Evolutionary conservation across 2,797 vertebrate species (phyloP).

Genomic region (Phoxinus dragarum): DNA sequence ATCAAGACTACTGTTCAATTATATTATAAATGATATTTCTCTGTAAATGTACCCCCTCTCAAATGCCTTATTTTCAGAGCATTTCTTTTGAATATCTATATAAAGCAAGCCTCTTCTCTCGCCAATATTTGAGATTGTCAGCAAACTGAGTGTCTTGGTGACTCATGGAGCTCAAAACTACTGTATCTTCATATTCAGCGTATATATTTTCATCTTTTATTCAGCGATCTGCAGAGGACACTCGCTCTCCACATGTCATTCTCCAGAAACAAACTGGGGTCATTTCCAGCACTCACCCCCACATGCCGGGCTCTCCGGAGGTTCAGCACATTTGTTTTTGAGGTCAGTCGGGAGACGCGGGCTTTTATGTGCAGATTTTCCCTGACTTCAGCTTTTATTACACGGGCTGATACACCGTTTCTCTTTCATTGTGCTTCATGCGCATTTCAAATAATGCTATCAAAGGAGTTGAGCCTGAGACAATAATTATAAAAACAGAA

Average conservation of each 20-base stretch:
- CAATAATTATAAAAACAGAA: background rate
- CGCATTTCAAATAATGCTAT: background rate
- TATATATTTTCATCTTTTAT: slow-evolving; percentile 41
- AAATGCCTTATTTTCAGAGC: background rate
- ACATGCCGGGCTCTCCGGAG: slow-evolving; percentile 28
- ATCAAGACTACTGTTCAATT: background rate
- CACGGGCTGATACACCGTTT: background rate
- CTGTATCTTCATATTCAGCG: slow-evolving; percentile 19
- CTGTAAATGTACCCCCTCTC: background rate
- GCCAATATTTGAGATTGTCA: background rate
- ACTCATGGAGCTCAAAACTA: slow-evolving; percentile 10
- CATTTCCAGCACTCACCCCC: slow-evolving; percentile 17
- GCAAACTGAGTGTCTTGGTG: background rate
- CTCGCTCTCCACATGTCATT: background rate
- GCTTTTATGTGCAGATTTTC: slow-evolving; percentile 45
- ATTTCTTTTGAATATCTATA: background rate
- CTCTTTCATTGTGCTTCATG: background rate
- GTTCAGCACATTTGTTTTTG: slow-evolving; percentile 45
- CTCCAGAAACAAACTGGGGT: slow-evolving; percentile 40
- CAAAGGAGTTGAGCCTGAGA: background rate
- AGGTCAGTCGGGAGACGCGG: slow-evolving; percentile 41
- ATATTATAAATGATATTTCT: background rate
- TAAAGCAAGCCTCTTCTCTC: background rate
- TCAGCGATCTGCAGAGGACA: slow-evolving; percentile 21
- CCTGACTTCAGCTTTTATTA: slow-evolving; percentile 16